Evolutionary conservation across 1,140 invertebrate species (phyloP).

Genomic region (Drosophila sproati): DNA sequence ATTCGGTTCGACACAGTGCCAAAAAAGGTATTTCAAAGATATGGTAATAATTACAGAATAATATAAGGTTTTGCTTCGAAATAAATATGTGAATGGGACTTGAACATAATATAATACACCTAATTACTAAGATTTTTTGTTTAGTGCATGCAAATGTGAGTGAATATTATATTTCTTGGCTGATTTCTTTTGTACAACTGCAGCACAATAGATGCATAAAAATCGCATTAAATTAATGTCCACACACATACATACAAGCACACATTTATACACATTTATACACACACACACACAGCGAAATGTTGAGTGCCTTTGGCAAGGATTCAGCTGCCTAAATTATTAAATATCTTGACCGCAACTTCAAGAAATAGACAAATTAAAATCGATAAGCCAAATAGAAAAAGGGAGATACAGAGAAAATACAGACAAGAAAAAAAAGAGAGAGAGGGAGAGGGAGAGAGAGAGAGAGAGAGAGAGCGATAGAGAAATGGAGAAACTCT

Average conservation of each 20-base stretch:
- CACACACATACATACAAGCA: background rate
- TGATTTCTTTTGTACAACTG: constrained; percentile 73
- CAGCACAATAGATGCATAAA: constrained; percentile 69
- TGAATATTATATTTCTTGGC: constrained; percentile 32
- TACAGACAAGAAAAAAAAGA: background rate
- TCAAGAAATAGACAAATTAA: constrained; percentile 58
- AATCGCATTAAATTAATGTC: constrained; percentile 50
- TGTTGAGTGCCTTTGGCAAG: constrained; percentile 35
- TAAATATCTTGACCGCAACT: constrained; percentile 58
- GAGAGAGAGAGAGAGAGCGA: background rate
- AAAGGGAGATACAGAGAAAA: background rate
- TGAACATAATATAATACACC: too few relatives aligned
- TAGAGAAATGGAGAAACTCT: background rate
- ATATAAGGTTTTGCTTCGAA: too few relatives aligned
- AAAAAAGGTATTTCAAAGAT: too few relatives aligned
- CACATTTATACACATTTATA: too few relatives aligned
- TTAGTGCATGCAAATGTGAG: constrained; percentile 42
- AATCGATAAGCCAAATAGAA: constrained; percentile 36
- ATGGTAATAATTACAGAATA: too few relatives aligned
- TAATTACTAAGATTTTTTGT: background rate
- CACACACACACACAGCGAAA: constrained; percentile 10
- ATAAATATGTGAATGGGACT: too few relatives aligned
- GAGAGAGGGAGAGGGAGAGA: background rate
- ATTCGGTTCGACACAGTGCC: too few relatives aligned
- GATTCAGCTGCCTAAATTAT: constrained; percentile 60